Evolutionary conservation across 2,113 vertebrate genomes (phyloP).

Genomic region (human): GRCh38 chr12:127838001-127838500

Average conservation of each 20-base stretch:
- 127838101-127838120: not conserved
- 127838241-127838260: no score
- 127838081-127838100: not conserved
- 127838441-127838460: not conserved
- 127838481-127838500: not conserved
- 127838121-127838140: not conserved
- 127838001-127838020: not conserved
- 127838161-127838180: not conserved
- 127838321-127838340: not conserved
- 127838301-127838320: not conserved
- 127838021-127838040: not conserved
- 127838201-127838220: not conserved
- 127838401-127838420: not conserved
- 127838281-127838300: not conserved
- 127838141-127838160: not conserved
- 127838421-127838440: not conserved
- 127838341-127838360: not conserved
- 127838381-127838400: not conserved
- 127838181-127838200: not conserved
- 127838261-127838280: not conserved
- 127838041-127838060: not conserved
- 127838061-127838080: not conserved
- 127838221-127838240: not conserved
- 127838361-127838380: not conserved
- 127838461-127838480: not conserved